phyloP scores from a whole-genome alignment of 2,888 invertebrate species.

The Agriopis aurantiaria region DNA sequence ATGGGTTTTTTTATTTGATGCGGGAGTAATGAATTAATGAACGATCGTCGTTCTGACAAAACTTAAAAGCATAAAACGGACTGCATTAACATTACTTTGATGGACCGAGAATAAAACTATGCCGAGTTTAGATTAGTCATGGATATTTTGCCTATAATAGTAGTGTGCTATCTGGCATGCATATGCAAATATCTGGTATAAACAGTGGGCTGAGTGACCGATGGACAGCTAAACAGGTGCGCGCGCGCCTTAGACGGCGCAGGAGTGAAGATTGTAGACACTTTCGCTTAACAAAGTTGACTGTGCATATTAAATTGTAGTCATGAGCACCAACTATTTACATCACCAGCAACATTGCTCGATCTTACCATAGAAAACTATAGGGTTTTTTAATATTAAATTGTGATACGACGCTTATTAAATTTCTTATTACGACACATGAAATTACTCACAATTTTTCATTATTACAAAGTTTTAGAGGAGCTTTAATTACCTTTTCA shows the following conservation, averaged over 20 bases:
- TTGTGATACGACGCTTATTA: constrained; percentile 12
- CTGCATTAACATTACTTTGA: constrained; percentile 56
- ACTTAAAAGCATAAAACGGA: constrained; percentile 33
- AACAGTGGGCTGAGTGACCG: constrained; percentile 53
- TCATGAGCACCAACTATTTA: constrained; percentile 37
- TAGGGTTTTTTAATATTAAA: constrained; percentile 6
- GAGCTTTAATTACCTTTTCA: constrained; percentile 15
- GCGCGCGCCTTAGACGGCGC: constrained; percentile 48
- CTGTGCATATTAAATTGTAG: constrained; percentile 37
- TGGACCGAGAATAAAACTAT: constrained; percentile 46
- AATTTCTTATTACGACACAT: constrained; percentile 3
- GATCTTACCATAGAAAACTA: constrained; percentile 7
- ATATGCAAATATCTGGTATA: constrained; percentile 73
- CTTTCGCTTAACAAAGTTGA: constrained; percentile 52
- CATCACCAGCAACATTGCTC: constrained; percentile 21
- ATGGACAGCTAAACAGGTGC: constrained; percentile 60
- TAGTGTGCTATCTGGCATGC: constrained; percentile 66
- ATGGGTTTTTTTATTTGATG: constrained; percentile 49
- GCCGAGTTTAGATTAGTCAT: constrained; percentile 63
- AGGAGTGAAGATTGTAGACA: constrained; percentile 50
- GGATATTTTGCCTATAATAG: constrained; percentile 67
- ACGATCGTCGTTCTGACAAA: constrained; percentile 19
- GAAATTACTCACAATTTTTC: constrained; percentile 18
- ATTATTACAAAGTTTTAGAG: constrained; percentile 8
- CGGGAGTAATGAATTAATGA: constrained; percentile 34